These are phyloP conservation scores for Mayetiola destructor DNA, from an alignment of 2,888 invertebrate genomes.

Conservation along the genomic window DNA sequence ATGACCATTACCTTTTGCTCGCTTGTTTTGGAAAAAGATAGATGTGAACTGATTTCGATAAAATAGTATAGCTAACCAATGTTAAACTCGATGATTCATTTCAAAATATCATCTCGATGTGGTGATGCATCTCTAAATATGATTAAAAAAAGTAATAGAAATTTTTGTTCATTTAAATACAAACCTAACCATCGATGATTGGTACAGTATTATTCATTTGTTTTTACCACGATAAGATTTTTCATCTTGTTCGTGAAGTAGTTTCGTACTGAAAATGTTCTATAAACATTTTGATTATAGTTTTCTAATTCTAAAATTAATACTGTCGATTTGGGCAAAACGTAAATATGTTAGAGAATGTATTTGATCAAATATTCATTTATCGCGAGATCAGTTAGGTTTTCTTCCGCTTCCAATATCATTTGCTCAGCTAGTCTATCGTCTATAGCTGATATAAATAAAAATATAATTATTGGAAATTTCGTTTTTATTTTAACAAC, in stretches of 20 bases:
- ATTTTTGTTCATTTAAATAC: no score
- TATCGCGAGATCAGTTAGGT: neutral
- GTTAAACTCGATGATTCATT: no score
- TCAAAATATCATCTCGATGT: no score
- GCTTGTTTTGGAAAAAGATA: no score
- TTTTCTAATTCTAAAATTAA: constrained; percentile 1
- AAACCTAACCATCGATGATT: constrained; percentile 1
- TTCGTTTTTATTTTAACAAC: constrained; percentile 3
- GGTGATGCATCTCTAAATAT: no score
- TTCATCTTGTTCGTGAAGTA: no score
- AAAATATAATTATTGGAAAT: neutral
- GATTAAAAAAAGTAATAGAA: no score
- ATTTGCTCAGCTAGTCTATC: neutral
- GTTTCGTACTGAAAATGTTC: no score
- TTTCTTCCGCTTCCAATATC: neutral
- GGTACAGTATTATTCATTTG: constrained; percentile 1
- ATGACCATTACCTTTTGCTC: no score
- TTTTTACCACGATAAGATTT: no score
- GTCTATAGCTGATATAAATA: neutral
- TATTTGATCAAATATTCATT: neutral
- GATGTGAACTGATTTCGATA: no score
- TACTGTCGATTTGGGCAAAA: neutral
- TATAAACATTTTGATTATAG: neutral
- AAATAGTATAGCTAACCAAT: no score
- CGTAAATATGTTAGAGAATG: neutral